phyloP scores from a whole-genome alignment of 1,140 invertebrate species.

The Batillaria attramentaria region DNA sequence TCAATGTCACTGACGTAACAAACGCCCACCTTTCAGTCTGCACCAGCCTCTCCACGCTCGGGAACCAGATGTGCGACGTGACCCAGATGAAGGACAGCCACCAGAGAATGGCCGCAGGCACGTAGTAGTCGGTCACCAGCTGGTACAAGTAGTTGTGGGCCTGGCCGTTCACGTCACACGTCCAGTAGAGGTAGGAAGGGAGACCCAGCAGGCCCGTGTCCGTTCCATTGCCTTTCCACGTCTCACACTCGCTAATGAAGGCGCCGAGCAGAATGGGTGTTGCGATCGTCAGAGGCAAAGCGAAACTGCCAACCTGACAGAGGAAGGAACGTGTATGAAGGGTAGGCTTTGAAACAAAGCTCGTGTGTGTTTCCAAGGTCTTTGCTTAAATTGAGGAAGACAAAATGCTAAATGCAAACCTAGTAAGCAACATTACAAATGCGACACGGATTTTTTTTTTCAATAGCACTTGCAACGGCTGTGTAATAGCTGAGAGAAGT shows the following conservation, averaged over 20 bases:
- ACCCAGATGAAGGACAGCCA: conserved; percentile 66
- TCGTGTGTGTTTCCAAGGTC: no score
- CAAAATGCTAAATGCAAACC: no score
- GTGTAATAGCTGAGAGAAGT: no score
- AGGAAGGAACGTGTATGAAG: neutral
- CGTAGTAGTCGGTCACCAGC: conserved; percentile 53
- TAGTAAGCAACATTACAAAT: no score
- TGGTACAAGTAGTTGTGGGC: conserved; percentile 49
- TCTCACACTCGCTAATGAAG: conserved; percentile 59
- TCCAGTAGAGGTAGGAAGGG: conserved; percentile 63
- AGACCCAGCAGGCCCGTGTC: conserved; percentile 22
- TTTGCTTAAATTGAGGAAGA: no score
- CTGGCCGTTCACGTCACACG: conserved; percentile 55
- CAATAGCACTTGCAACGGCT: no score
- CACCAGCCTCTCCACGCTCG: conserved; percentile 60
- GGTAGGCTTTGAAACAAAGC: neutral
- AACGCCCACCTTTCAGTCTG: conserved; percentile 58
- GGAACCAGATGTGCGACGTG: conserved; percentile 63
- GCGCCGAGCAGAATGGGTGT: conserved; percentile 62
- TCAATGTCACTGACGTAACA: no score
- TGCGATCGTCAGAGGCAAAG: conserved; percentile 63
- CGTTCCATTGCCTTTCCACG: conserved; percentile 43
- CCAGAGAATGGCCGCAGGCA: conserved; percentile 56
- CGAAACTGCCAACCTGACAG: conserved; percentile 56
- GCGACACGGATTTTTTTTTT: no score